Base-by-base conservation (phyloP, 2,888 invertebrate species). In the Germaria angustata region DNA sequence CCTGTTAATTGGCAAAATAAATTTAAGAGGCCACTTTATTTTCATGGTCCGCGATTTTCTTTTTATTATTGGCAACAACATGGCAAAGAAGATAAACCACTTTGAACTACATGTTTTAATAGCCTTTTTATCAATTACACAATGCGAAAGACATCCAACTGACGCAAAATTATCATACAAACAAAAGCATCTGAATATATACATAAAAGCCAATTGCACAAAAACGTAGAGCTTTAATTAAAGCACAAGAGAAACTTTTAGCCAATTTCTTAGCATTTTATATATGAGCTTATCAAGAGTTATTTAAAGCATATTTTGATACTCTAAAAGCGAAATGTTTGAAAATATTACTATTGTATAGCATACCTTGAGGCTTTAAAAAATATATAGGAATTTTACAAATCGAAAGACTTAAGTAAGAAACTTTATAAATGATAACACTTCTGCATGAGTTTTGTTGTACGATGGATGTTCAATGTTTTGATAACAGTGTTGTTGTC, bases 1-100 rank as follows among this genome's bases (percentile, higher is more conserved):
- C 85, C 88, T 86, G 57, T 46, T 46, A 61, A 76, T 53, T 76
- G 32, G 71, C 51, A 57, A 53, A 61, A 28, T 5, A 53, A 71
- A 76, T 71, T 79, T 76, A 82, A 66, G 75, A 75, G 36, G 53
- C 46, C 69, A 75, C 71, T 71, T 66, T 57, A 59, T 66, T 82
- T 71, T 79, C 79, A 82, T 79, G 82, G 82, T 82, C 75, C 32
- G 71, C 49, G 8, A 44, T 71, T 82, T 57, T 44, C 63, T 20
- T 66, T 46, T 34, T 55, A 32, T 73, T 28, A 28, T 28, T 28
- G n/a, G 55, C 65, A 57, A 49, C 24, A 65, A 15, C 36, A 57
- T 17, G 41, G 9, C 34, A 44, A 63, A 66, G 57, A 57, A 63
- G 39, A 24, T 20, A 24, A 41, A 55, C 41, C 51, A 57, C 57